A percentile compares a stretch with the other conserved stretches of the same genome.
Evolutionary conservation across 2,888 invertebrate species (phyloP).

Genomic region (Panzeria rudis): DNA sequence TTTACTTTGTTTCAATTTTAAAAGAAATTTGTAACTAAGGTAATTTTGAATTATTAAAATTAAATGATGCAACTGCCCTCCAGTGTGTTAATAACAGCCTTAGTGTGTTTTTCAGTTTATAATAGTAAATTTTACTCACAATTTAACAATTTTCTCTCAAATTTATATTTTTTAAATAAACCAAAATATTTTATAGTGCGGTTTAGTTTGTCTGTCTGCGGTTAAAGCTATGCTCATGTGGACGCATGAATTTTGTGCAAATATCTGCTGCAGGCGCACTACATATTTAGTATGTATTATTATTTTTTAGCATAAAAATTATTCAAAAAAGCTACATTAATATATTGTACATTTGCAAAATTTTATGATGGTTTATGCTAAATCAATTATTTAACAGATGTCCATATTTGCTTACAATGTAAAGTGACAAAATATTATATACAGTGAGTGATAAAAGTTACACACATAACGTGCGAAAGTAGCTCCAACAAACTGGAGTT

Average conservation of each 20-base stretch:
- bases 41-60: conserved; percentile 3
- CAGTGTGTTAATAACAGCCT: conserved; percentile 4
- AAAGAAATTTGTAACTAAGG: background rate
- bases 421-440: background rate
- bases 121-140: conserved; percentile 55
- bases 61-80: background rate
- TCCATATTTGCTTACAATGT: conserved; percentile 17
- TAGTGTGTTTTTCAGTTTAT: conserved; percentile 8
- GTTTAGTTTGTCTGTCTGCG: conserved; percentile 72
- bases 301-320: conserved; percentile 36
- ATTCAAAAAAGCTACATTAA: conserved; percentile 3
- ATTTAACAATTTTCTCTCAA: conserved; percentile 54
- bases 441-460: conserved; percentile 25
- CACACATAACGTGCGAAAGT: too few species aligned
- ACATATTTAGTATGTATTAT: conserved; percentile 45
- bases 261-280: conserved; percentile 51
- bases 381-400: conserved; percentile 63
- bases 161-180: conserved; percentile 11
- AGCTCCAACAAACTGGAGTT: too few species aligned
- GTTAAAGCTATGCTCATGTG: conserved; percentile 59
- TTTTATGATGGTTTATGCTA: conserved; percentile 65
- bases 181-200: conserved; percentile 65
- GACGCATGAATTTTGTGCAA: conserved; percentile 56
- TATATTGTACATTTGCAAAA: conserved; percentile 38
- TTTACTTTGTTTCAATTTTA: too few species aligned